Conservation (phyloP, 1,140 invertebrate genomes). For the Eubasilissa regina region DNA sequence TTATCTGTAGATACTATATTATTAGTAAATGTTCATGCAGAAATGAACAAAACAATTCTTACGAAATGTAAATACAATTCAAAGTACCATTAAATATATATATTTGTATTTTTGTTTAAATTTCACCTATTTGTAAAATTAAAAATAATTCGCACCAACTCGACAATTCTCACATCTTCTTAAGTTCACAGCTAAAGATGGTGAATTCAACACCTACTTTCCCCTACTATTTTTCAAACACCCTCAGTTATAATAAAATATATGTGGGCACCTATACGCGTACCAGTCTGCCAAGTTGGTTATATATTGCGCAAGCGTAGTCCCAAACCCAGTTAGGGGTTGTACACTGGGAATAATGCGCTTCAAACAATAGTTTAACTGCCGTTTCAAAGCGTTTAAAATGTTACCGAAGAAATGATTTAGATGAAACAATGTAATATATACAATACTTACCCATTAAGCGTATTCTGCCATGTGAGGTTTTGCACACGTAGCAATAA, state of each 20-base stretch:
- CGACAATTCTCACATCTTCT: too few species aligned
- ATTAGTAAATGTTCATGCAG: too few species aligned
- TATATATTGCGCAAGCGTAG: neutral
- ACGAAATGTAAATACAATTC: too few species aligned
- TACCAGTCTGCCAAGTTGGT: slow-evolving; percentile 4
- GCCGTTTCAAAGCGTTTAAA: slow-evolving; percentile 11
- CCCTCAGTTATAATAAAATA: neutral
- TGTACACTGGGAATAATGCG: neutral
- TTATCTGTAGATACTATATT: too few species aligned
- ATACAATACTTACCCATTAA: too few species aligned
- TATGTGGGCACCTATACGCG: neutral
- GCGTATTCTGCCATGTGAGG: too few species aligned
- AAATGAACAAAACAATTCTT: too few species aligned
- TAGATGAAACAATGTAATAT: neutral
- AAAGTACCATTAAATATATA: too few species aligned
- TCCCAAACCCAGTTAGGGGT: neutral
- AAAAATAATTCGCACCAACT: too few species aligned
- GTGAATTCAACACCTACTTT: neutral
- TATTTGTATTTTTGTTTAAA: too few species aligned
- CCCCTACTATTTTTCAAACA: neutral
- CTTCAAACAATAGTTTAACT: slow-evolving; percentile 28
- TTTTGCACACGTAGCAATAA: too few species aligned
- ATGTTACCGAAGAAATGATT: slow-evolving; percentile 15
- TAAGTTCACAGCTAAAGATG: neutral
- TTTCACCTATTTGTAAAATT: too few species aligned